These are phyloP conservation scores for Anguilla japonica DNA, from an alignment of 2,113 vertebrate genomes.

Conservation along the genomic window DNA sequence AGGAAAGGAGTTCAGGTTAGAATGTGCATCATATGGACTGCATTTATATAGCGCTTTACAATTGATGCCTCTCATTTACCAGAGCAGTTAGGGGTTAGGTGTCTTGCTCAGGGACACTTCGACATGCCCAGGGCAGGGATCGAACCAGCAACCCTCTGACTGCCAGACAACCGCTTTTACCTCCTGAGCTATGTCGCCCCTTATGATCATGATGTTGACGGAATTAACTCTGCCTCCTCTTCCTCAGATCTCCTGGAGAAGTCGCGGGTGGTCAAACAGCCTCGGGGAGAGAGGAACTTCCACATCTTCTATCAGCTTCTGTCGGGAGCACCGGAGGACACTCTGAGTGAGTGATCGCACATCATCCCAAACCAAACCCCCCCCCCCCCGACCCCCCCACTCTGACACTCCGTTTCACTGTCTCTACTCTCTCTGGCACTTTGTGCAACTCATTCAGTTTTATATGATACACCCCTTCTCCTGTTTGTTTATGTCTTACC, in stretches of 20 bases:
- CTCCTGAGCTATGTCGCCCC: too few species aligned
- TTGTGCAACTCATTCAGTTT: too few species aligned
- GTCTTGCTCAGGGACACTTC: too few species aligned
- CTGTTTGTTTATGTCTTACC: neutral
- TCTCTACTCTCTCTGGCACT: neutral
- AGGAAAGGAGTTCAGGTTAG: too few species aligned
- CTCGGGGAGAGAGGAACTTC: constrained; percentile 96
- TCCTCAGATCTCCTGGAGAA: constrained; percentile 91
- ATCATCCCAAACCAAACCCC: neutral
- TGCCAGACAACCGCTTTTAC: too few species aligned
- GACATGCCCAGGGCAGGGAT: too few species aligned
- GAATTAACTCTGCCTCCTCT: constrained; percentile 11
- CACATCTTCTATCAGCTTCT: constrained; percentile 96
- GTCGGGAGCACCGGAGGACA: constrained; percentile 89
- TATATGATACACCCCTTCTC: neutral
- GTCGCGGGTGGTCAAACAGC: constrained; percentile 93
- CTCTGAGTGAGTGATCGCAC: constrained; percentile 79
- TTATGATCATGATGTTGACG: neutral
- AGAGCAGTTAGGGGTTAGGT: too few species aligned
- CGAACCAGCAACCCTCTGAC: too few species aligned
- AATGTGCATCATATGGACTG: too few species aligned
- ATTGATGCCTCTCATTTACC: too few species aligned
- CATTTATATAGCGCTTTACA: too few species aligned
- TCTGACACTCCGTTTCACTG: neutral
- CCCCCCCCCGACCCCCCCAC: neutral